Evolutionary conservation across 2,113 vertebrate species (phyloP).

Genomic region (Blennius ocellaris): DNA sequence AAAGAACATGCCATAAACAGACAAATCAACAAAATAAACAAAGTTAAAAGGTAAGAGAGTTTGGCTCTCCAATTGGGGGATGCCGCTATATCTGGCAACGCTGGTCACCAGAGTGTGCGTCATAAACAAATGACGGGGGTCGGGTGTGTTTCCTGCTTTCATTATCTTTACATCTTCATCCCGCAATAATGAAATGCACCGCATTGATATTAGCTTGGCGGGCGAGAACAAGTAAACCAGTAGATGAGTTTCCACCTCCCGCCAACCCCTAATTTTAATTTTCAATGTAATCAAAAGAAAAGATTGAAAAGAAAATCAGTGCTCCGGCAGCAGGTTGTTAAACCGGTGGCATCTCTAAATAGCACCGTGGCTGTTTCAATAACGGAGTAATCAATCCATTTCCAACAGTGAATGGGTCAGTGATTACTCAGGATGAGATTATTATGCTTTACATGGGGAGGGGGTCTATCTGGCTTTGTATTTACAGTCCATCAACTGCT

Average conservation of each 20-base stretch:
- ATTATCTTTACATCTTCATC: background rate
- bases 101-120: background rate
- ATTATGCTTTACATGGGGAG: slow-evolving; percentile 84
- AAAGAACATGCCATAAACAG: too few relatives aligned
- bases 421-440: slow-evolving; percentile 76
- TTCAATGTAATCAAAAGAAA: slow-evolving; percentile 59
- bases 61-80: too few relatives aligned
- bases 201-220: slow-evolving; percentile 15
- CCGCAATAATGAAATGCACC: slow-evolving; percentile 33
- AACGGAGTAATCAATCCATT: slow-evolving; percentile 64
- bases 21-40: too few relatives aligned
- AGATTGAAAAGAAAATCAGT: slow-evolving; percentile 22
- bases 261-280: slow-evolving; percentile 47
- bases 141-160: background rate
- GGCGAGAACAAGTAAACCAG: background rate
- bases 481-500: slow-evolving; percentile 87
- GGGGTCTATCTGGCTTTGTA: slow-evolving; percentile 84
- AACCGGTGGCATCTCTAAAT: slow-evolving; percentile 56
- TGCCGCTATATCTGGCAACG: too few relatives aligned
- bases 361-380: slow-evolving; percentile 50
- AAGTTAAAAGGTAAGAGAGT: too few relatives aligned
- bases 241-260: slow-evolving; percentile 47
- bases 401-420: slow-evolving; percentile 70
- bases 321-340: slow-evolving; percentile 29
- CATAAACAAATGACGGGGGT: background rate